These are phyloP conservation scores for Aethes cnicana DNA, from an alignment of 2,888 invertebrate genomes.

Conservation along the genomic window DNA sequence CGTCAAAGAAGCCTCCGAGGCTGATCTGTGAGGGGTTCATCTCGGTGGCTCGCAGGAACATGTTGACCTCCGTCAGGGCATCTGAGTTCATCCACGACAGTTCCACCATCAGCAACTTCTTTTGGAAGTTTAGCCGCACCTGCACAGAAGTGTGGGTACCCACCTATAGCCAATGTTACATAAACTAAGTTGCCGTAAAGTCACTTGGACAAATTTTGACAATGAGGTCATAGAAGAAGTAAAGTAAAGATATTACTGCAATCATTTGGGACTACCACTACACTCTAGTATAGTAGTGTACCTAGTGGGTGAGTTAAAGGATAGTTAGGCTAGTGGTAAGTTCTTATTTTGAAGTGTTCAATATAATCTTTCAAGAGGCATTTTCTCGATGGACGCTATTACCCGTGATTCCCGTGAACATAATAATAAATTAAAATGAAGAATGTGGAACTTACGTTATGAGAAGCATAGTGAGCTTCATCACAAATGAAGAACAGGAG, in stretches of 20 bases:
- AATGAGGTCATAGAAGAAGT: too few relatives aligned
- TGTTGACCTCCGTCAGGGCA: slow-evolving; percentile 88
- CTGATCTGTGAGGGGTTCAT: slow-evolving; percentile 90
- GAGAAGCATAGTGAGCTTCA: slow-evolving; percentile 88
- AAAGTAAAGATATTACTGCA: too few relatives aligned
- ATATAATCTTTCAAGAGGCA: too few relatives aligned
- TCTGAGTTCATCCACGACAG: slow-evolving; percentile 89
- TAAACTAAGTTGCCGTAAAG: background rate
- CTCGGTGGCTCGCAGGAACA: slow-evolving; percentile 89
- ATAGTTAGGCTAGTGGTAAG: too few relatives aligned
- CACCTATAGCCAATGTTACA: background rate
- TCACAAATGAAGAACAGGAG: slow-evolving; percentile 88
- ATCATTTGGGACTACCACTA: too few relatives aligned
- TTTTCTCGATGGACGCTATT: too few relatives aligned
- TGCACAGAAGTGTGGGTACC: too few relatives aligned
- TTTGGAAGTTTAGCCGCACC: slow-evolving; percentile 88
- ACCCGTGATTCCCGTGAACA: too few relatives aligned
- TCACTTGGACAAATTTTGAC: background rate
- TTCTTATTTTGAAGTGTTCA: too few relatives aligned
- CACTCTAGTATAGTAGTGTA: too few relatives aligned
- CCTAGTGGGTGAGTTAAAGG: too few relatives aligned
- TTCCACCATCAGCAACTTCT: slow-evolving; percentile 87
- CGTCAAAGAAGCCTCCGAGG: slow-evolving; percentile 88
- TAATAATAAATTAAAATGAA: too few relatives aligned
- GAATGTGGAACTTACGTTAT: slow-evolving; percentile 84